Evolutionary conservation across 2,888 invertebrate genomes (phyloP).

Genomic region (Sarcophaga rosellei): DNA sequence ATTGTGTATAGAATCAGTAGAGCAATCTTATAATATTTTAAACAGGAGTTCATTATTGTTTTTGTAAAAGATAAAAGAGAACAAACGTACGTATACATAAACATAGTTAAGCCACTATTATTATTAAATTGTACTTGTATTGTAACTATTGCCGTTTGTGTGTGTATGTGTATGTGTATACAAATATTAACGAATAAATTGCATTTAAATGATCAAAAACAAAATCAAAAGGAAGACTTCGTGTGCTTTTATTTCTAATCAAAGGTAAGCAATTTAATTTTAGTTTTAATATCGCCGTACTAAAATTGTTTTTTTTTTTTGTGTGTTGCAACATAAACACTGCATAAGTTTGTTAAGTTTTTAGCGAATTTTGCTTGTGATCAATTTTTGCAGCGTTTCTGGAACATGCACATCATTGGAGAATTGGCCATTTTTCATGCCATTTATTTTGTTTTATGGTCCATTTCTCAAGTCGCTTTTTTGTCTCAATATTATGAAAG

Average conservation of each 20-base stretch:
- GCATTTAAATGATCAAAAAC: neutral
- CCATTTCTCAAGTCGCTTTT: neutral
- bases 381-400: no score
- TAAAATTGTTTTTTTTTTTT: neutral
- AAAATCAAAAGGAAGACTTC: neutral
- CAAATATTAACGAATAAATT: neutral
- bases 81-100: no score
- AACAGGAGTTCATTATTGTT: neutral
- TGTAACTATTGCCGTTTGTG: neutral
- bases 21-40: neutral
- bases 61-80: no score
- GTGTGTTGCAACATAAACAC: neutral
- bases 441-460: neutral
- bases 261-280: no score
- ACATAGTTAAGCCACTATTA: neutral
- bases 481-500: neutral
- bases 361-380: neutral
- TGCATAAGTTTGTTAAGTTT: neutral
- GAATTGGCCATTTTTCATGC: neutral
- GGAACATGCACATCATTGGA: neutral
- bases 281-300: no score
- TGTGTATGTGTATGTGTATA: no score
- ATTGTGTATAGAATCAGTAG: neutral
- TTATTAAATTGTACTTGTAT: neutral
- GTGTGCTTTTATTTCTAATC: no score